These are phyloP conservation scores for Sebastes hubbsi DNA, from an alignment of 2,797 vertebrate species.

Conservation along the genomic window DNA sequence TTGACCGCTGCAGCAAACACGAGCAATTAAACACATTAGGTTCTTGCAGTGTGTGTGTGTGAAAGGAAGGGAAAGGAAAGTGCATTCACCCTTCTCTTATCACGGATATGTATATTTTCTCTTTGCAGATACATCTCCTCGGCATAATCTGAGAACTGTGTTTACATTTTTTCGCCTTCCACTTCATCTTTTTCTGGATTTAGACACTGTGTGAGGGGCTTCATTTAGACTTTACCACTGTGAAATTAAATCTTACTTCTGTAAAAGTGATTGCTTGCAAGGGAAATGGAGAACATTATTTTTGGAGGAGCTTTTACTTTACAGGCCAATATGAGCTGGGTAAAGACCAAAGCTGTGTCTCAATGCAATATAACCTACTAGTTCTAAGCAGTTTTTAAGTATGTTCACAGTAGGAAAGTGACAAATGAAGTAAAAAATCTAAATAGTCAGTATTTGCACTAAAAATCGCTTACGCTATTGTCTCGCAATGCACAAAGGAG, in stretches of 20 bases:
- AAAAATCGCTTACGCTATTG: background rate
- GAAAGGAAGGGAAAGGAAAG: background rate
- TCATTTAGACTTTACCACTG: background rate
- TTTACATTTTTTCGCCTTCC: background rate
- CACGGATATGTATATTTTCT: background rate
- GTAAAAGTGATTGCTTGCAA: background rate
- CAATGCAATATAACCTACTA: background rate
- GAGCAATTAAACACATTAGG: constrained; percentile 54
- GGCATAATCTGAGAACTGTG: background rate
- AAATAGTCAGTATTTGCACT: background rate
- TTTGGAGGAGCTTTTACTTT: background rate
- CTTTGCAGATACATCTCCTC: background rate
- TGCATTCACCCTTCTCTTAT: background rate
- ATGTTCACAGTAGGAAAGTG: background rate
- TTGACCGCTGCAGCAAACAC: constrained; percentile 40
- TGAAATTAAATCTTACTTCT: background rate
- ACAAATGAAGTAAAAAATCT: background rate
- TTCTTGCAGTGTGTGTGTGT: background rate
- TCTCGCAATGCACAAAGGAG: background rate
- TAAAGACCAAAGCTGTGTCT: background rate
- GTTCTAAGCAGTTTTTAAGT: background rate
- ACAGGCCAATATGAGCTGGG: background rate
- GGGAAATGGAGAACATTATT: background rate
- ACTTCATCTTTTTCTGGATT: background rate
- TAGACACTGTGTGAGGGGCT: background rate